Percentiles rank a stretch among this genome's conserved stretches.
Evolutionary conservation across 2,113 vertebrate species (phyloP).

Genomic region (Tringa solitaria): DNA sequence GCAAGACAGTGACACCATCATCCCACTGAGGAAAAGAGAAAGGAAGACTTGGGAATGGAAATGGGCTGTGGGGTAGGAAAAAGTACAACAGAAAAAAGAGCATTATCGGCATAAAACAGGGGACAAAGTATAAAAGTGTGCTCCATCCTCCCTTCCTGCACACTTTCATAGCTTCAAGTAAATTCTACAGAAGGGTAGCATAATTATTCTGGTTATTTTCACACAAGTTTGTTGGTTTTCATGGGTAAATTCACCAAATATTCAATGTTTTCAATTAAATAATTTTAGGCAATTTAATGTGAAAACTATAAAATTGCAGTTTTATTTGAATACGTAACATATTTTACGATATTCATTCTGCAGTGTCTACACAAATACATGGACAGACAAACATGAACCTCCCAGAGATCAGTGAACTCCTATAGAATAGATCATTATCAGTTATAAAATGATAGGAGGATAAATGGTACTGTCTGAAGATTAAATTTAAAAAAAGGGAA

Average conservation of each 20-base stretch:
- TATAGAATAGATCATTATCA: not conserved
- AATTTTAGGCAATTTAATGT: not conserved
- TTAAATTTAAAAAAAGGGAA: not conserved
- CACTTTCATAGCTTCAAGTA: not conserved
- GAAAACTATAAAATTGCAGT: not conserved
- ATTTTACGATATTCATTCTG: not conserved
- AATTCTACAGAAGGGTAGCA: not conserved
- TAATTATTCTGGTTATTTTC: not conserved
- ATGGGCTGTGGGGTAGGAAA: not conserved
- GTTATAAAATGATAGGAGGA: not conserved
- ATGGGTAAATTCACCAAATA: not conserved
- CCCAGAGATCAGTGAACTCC: not conserved
- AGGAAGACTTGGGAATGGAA: not conserved
- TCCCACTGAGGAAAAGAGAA: slow-evolving; percentile 17
- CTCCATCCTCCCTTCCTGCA: not conserved
- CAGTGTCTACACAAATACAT: not conserved
- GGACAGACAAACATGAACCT: not conserved
- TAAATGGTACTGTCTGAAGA: not conserved
- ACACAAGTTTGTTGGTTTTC: not conserved
- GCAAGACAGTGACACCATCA: slow-evolving; percentile 59
- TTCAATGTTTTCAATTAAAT: not conserved
- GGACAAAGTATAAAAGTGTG: not conserved
- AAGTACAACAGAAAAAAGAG: not conserved
- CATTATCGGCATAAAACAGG: not conserved
- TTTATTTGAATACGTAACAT: not conserved